Evolutionary conservation across 2,888 invertebrate species (phyloP).

Genomic region (Phortica okadai): DNA sequence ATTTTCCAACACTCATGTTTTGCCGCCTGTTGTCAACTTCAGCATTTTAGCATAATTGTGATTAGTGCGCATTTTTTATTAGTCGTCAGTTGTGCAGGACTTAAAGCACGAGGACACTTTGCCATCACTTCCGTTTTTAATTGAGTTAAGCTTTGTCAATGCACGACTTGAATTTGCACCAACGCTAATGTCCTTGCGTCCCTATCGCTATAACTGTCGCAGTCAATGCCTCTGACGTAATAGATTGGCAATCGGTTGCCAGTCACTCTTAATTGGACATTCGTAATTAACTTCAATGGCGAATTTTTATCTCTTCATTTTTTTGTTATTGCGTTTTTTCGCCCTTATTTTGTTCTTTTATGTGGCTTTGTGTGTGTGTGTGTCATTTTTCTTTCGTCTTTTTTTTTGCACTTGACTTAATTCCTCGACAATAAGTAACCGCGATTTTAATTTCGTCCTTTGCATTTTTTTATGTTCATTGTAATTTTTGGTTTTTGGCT

Average conservation of each 20-base stretch:
- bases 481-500: background rate
- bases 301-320: slow-evolving; percentile 30
- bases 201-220: slow-evolving; percentile 43
- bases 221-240: slow-evolving; percentile 40
- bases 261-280: slow-evolving; percentile 65
- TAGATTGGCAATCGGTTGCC: slow-evolving; percentile 48
- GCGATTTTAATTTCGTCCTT: background rate
- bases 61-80: background rate
- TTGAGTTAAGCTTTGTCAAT: slow-evolving; percentile 49
- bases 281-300: slow-evolving; percentile 67
- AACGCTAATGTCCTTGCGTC: background rate
- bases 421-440: background rate
- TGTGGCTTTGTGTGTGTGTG: too few species aligned
- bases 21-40: slow-evolving; percentile 28
- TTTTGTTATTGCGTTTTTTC: slow-evolving; percentile 6
- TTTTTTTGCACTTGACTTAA: background rate
- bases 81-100: slow-evolving; percentile 34
- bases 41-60: slow-evolving; percentile 21
- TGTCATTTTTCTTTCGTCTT: background rate
- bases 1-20: slow-evolving; percentile 23
- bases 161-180: background rate
- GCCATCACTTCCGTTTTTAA: slow-evolving; percentile 60
- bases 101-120: slow-evolving; percentile 28
- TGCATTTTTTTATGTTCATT: background rate
- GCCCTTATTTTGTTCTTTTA: background rate